A percentile compares a stretch with the other conserved stretches of the same genome.
phyloP scores from a whole-genome alignment of 2,888 invertebrate species.

The Urechis unicinctus region DNA sequence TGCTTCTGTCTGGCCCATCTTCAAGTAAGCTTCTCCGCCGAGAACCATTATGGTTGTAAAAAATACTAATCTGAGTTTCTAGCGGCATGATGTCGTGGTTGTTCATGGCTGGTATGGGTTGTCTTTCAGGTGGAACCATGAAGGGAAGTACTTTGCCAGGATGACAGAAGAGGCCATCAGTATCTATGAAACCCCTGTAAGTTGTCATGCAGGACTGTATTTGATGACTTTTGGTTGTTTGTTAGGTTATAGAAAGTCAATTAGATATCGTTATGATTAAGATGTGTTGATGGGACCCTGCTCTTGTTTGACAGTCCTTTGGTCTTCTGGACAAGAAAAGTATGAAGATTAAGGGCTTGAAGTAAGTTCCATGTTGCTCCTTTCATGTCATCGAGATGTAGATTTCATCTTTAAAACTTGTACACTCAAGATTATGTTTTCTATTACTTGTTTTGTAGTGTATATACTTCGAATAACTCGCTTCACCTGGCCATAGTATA shows the following conservation, averaged over 20 bases:
- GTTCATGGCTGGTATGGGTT: too few species aligned
- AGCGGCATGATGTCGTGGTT: background rate
- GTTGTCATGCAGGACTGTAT: conserved; percentile 23
- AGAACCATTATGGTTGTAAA: background rate
- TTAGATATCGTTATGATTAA: too few species aligned
- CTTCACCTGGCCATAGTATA: too few species aligned
- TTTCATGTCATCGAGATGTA: too few species aligned
- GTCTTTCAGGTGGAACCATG: conserved; percentile 80
- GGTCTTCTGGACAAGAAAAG: conserved; percentile 89
- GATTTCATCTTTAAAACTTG: too few species aligned
- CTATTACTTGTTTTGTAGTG: background rate
- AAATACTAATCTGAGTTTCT: background rate
- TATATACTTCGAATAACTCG: too few species aligned
- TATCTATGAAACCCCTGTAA: conserved; percentile 87
- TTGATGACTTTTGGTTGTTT: too few species aligned
- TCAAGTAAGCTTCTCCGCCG: conserved; percentile 59
- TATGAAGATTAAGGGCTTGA: conserved; percentile 62
- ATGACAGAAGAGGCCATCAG: conserved; percentile 70
- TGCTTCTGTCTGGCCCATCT: conserved; percentile 77
- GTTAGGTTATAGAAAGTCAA: too few species aligned
- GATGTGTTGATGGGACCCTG: background rate
- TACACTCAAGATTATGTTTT: background rate
- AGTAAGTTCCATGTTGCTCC: conserved; percentile 30
- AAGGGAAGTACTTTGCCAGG: conserved; percentile 89
- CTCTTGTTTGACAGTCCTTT: conserved; percentile 63